These are phyloP conservation scores for Nemotelus pantherinus DNA, from an alignment of 2,888 invertebrate genomes.

Conservation along the genomic window DNA sequence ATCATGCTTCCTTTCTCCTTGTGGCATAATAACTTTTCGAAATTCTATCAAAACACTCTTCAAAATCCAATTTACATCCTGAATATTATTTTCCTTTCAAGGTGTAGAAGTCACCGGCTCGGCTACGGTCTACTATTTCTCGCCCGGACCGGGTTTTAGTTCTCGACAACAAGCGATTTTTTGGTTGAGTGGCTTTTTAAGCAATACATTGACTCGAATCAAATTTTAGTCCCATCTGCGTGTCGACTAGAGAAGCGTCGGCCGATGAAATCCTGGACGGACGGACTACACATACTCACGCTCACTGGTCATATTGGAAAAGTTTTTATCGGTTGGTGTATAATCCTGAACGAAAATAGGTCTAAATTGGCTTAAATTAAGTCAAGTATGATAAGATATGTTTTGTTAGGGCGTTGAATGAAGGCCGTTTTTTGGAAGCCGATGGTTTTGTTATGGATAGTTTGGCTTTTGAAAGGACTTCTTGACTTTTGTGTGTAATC, in stretches of 20 bases:
- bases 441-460: conserved; percentile 18
- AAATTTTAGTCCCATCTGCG: conserved; percentile 24
- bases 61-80: conserved; percentile 50
- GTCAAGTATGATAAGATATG: conserved; percentile 60
- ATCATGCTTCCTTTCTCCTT: conserved; percentile 32
- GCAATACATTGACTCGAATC: not conserved
- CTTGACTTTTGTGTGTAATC: conserved; percentile 56
- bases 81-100: conserved; percentile 44
- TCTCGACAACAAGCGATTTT: conserved; percentile 21
- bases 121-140: not conserved
- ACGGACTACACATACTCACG: no score
- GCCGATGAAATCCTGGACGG: not conserved
- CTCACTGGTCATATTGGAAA: not conserved
- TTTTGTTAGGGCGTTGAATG: conserved; percentile 35
- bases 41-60: conserved; percentile 50
- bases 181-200: conserved; percentile 22
- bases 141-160: not conserved
- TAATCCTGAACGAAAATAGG: conserved; percentile 52
- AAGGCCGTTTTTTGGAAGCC: conserved; percentile 11
- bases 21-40: conserved; percentile 35
- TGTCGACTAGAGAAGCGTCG: not conserved
- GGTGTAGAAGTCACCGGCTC: conserved; percentile 48
- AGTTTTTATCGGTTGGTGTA: conserved; percentile 18
- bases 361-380: conserved; percentile 65
- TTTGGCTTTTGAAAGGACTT: conserved; percentile 51